Percentiles rank a stretch among this genome's conserved stretches.
These are phyloP conservation scores for Arion vulgaris DNA, from an alignment of 1,140 invertebrate species.

Conservation along the genomic window DNA sequence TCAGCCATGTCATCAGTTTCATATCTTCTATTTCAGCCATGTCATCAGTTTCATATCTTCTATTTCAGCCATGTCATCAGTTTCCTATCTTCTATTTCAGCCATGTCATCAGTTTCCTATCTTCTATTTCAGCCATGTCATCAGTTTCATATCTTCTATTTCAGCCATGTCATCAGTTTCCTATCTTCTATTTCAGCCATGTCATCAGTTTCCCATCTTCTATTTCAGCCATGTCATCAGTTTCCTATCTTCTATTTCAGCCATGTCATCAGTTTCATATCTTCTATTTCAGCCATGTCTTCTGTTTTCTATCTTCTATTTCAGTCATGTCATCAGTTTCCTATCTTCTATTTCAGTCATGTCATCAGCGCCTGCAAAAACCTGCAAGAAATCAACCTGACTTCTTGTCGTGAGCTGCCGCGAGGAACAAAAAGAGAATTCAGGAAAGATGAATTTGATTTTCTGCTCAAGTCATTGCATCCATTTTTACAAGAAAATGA, in stretches of 20 bases:
- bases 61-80: too few relatives aligned
- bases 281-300: background rate
- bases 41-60: too few relatives aligned
- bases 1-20: too few relatives aligned
- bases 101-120: too few relatives aligned
- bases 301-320: background rate
- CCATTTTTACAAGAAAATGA: background rate
- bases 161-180: too few relatives aligned
- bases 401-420: slow-evolving; percentile 8
- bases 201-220: background rate
- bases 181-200: background rate
- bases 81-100: too few relatives aligned
- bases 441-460: background rate
- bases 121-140: too few relatives aligned
- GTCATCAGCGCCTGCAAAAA: slow-evolving; percentile 1
- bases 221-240: too few relatives aligned
- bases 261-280: background rate
- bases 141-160: too few relatives aligned
- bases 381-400: background rate
- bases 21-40: too few relatives aligned
- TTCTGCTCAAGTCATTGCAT: background rate
- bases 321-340: background rate
- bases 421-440: background rate
- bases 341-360: background rate
- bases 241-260: too few relatives aligned